Base-by-base conservation (phyloP, 2,797 vertebrate species). In the Dallia pectoralis region DNA sequence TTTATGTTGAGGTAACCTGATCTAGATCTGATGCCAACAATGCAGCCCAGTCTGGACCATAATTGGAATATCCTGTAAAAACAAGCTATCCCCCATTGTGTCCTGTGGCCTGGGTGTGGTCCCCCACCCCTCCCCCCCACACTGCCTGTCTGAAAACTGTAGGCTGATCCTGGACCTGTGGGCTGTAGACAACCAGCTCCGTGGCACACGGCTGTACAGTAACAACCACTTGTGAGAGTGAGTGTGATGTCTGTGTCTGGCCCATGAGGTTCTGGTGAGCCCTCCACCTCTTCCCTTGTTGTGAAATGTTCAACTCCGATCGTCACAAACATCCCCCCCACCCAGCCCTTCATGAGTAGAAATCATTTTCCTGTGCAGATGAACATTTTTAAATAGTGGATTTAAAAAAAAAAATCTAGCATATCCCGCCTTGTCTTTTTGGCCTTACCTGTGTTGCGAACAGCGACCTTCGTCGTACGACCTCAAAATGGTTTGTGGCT, bases 241-340 rank as follows among this genome's bases (percentile, higher is more conserved):
- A 73, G 67, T 71, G 63, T 64, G 70, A 69, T 77, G 82, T 69
- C 67, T 32, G 78, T 84, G 79, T 87, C 9, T 87, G 70, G 86
- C 32, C 80, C 53, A 72, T 56, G 53, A 81, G 76, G 48, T 73
- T 44, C 71, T 29, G 48, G 74, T n/a, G n/a, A n/a, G n/a, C 53
- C 69, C 53, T 3, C 53, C 69, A 18, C 68, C 49, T 30, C 32
- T 30, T 44, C 16, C 18, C 65, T 36, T 51, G 47, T 49, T 29
- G 25, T 49, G 29, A 47, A 69, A 9, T 32, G 8, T n/a, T 36
- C 30, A 36, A 18, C 63, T 66, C 32, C 3, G 30, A 49, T 3
- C 15, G 15, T 29, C 6, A 27, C 44, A 27, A 29, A 49, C 44
- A 48, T 12, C 70, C 66, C 73, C 4, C 73, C 80, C 48, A 49